These are phyloP conservation scores for Ectropis crepuscularia DNA, from an alignment of 2,888 invertebrate genomes.

Conservation along the genomic window DNA sequence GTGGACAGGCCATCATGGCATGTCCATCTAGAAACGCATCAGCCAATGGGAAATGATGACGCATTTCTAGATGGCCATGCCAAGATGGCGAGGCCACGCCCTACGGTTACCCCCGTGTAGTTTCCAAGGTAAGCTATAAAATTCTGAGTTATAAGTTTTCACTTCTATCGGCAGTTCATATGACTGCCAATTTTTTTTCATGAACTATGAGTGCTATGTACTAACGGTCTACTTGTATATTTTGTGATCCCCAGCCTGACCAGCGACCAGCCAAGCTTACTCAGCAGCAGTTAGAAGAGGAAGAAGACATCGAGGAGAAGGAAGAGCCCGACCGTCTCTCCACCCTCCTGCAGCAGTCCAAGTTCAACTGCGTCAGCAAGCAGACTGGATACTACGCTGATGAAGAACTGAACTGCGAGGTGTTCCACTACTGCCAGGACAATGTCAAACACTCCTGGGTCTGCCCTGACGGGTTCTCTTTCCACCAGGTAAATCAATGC, in stretches of 20 bases:
- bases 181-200: no score
- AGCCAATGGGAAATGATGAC: no score
- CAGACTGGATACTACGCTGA: conserved; percentile 97
- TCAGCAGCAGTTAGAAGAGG: conserved; percentile 58
- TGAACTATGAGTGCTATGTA: no score
- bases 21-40: no score
- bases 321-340: conserved; percentile 94
- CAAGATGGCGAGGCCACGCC: no score
- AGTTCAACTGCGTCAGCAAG: conserved; percentile 91
- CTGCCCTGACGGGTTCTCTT: conserved; percentile 95
- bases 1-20: no score
- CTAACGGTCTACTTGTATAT: neutral
- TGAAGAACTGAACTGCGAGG: conserved; percentile 94
- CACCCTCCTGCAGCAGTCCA: conserved; percentile 91
- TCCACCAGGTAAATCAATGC: conserved; percentile 88
- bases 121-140: no score
- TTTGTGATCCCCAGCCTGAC: conserved; percentile 49
- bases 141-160: no score
- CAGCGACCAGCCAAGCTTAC: conserved; percentile 60
- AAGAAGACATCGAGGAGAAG: conserved; percentile 87
- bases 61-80: no score
- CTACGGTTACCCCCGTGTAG: no score
- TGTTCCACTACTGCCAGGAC: conserved; percentile 97
- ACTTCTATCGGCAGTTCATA: no score
- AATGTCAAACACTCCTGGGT: conserved; percentile 96